A percentile compares a stretch with the other conserved stretches of the same genome.
Evolutionary conservation across 2,888 invertebrate species (phyloP).

Genomic region (Oxyscelio sp.): DNA sequence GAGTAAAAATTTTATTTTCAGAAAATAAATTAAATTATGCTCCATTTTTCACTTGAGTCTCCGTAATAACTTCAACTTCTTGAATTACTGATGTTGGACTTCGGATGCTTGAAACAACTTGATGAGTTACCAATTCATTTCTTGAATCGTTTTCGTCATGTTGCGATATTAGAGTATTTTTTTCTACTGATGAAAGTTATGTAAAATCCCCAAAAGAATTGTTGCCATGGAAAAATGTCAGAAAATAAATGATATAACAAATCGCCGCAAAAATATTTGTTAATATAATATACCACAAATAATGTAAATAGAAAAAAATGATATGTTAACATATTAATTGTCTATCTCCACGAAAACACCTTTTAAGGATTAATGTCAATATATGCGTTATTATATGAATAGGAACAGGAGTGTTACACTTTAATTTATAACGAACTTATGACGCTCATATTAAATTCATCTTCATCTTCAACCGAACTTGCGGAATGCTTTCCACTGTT

Average conservation of each 20-base stretch:
- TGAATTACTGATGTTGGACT: slow-evolving; percentile 7
- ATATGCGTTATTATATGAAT: background rate
- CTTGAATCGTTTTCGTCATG: slow-evolving; percentile 17
- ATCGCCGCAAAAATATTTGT: slow-evolving; percentile 3
- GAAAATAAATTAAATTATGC: background rate
- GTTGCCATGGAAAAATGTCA: slow-evolving; percentile 7
- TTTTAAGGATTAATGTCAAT: slow-evolving; percentile 3
- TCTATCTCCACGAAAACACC: slow-evolving; percentile 2
- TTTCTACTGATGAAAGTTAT: slow-evolving; percentile 4
- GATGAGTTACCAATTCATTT: slow-evolving; percentile 7
- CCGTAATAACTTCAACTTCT: slow-evolving; percentile 13
- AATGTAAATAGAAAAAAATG: slow-evolving; percentile 12
- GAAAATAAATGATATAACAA: slow-evolving; percentile 2
- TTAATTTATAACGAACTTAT: slow-evolving; percentile 9
- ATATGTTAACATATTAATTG: background rate
- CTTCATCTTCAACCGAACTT: slow-evolving; percentile 11
- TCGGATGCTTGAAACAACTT: slow-evolving; percentile 8
- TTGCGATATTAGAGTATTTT: background rate
- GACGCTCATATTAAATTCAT: background rate
- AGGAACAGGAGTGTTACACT: background rate
- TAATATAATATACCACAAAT: slow-evolving; percentile 1
- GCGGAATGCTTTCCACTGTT: slow-evolving; percentile 16
- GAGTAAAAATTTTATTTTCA: slow-evolving; percentile 3
- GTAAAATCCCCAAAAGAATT: slow-evolving; percentile 12
- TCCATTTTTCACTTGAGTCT: background rate